phyloP scores from a whole-genome alignment of 2,113 vertebrate genomes.

The Oostethus manadensis region DNA sequence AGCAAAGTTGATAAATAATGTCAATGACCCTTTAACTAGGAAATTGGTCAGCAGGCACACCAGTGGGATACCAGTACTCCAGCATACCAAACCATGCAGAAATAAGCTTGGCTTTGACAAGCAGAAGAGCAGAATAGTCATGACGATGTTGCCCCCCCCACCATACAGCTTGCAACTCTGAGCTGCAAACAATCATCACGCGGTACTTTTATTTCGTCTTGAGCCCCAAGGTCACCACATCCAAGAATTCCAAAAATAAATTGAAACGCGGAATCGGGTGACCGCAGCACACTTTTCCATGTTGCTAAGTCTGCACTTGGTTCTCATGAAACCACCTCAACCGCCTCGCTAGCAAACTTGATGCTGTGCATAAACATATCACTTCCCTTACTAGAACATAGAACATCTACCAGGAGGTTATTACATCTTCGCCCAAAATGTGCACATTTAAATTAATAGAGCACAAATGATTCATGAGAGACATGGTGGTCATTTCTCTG shows the following conservation, averaged over 20 bases:
- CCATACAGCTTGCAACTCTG: constrained; percentile 1
- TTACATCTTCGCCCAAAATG: not conserved
- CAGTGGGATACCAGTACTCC: constrained; percentile 1
- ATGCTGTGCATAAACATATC: not conserved
- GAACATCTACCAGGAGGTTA: not conserved
- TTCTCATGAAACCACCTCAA: not conserved
- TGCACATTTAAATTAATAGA: not conserved
- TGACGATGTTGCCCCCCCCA: not conserved
- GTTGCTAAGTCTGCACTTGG: constrained; percentile 5
- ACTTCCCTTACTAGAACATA: not conserved
- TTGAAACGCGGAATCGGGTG: not conserved
- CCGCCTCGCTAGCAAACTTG: not conserved
- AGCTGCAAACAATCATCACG: constrained; percentile 1
- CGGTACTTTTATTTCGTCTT: not conserved
- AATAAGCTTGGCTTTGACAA: not conserved
- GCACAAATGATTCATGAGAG: not conserved
- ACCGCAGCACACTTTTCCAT: constrained; percentile 2
- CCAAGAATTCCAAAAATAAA: constrained; percentile 2
- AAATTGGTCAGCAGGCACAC: not conserved
- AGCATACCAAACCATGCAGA: not conserved
- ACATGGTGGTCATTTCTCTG: not conserved
- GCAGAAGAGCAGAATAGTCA: not conserved
- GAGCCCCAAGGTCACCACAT: not conserved
- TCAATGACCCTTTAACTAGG: no score
- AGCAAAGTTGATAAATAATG: no score